phyloP scores from a whole-genome alignment of 2,888 invertebrate species.

The Tetrapedia diversipes region DNA sequence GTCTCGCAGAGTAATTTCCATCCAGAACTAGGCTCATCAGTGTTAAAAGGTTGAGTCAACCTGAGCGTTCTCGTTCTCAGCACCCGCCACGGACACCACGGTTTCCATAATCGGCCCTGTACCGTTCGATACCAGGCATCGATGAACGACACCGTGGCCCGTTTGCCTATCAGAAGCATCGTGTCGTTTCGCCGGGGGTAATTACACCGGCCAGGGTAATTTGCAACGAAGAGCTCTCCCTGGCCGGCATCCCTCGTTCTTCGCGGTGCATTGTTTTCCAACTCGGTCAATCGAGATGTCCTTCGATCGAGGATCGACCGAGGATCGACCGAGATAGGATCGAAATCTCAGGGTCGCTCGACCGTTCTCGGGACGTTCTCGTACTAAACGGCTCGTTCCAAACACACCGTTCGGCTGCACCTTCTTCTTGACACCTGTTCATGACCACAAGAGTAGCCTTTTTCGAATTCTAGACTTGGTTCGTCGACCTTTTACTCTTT shows the following conservation, averaged over 20 bases:
- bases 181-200: conserved; percentile 70
- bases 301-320: conserved; percentile 78
- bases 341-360: conserved; percentile 77
- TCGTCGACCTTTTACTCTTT: no score
- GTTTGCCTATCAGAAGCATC: conserved; percentile 66
- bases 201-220: conserved; percentile 73
- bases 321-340: conserved; percentile 77
- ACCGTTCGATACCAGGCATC: conserved; percentile 42
- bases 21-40: conserved; percentile 21
- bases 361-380: conserved; percentile 51
- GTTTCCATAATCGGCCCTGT: conserved; percentile 47
- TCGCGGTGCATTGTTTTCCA: conserved; percentile 75
- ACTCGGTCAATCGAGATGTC: conserved; percentile 80
- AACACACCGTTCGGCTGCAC: conserved; percentile 27
- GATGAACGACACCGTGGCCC: conserved; percentile 31
- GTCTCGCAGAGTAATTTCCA: conserved; percentile 5
- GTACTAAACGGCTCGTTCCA: conserved; percentile 47
- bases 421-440: conserved; percentile 37
- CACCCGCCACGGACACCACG: conserved; percentile 9
- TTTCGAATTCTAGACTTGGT: not conserved
- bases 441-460: not conserved
- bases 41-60: conserved; percentile 24
- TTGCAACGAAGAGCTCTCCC: conserved; percentile 65
- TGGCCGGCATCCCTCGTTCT: conserved; percentile 53
- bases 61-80: conserved; percentile 34